Evolutionary conservation across 2,797 vertebrate genomes (phyloP).

Genomic region (Oreochromis mossambicus): DNA sequence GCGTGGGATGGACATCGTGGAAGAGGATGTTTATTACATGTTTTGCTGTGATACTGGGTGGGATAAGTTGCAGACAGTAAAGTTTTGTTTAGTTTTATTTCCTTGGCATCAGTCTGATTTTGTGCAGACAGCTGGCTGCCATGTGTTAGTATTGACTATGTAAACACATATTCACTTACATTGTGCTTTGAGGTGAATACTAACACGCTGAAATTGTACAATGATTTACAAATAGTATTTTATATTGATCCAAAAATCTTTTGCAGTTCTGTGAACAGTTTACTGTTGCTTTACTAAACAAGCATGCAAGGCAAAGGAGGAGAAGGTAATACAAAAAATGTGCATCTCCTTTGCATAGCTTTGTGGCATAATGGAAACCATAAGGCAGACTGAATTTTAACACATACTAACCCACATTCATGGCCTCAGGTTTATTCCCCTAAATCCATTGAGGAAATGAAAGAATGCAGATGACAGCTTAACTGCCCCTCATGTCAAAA

Average conservation of each 20-base stretch:
- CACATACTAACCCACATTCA: not conserved
- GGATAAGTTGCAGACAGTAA: not conserved
- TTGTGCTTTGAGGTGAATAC: not conserved
- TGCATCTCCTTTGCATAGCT: not conserved
- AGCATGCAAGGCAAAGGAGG: not conserved
- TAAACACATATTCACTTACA: not conserved
- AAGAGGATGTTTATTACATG: not conserved
- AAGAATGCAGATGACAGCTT: not conserved
- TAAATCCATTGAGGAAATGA: not conserved
- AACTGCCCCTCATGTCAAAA: not conserved
- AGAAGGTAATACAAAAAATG: not conserved
- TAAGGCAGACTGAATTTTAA: not conserved
- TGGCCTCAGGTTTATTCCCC: not conserved
- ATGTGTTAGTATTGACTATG: not conserved
- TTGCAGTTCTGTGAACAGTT: not conserved
- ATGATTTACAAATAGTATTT: not conserved
- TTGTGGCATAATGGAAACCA: not conserved
- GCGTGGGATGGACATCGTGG: rapidly evolving
- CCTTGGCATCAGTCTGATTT: not conserved
- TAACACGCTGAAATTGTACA: not conserved
- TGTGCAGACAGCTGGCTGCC: not conserved
- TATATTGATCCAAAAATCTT: not conserved
- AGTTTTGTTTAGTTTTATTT: rapidly evolving
- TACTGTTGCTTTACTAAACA: not conserved
- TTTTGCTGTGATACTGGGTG: not conserved